A percentile compares a stretch with the other conserved stretches of the same genome.
Conservation (phyloP, 2,113 vertebrate genomes). For the Petrocephalus zakoni region DNA sequence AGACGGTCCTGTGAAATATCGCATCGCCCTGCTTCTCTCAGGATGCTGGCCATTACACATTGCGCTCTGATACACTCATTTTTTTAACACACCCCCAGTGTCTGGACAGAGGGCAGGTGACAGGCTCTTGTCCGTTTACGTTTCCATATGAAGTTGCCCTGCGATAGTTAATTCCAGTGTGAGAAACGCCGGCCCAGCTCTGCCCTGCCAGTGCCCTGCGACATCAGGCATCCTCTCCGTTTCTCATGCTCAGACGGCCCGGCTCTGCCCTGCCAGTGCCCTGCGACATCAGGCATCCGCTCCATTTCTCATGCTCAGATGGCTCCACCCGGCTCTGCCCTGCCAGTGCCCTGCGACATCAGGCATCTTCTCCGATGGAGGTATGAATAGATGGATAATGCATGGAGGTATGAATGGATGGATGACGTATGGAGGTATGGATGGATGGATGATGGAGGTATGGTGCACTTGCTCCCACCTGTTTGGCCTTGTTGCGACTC, state of each 20-base stretch:
- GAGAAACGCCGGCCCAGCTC: neutral
- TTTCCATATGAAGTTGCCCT: neutral
- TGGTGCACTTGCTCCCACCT: constrained; percentile 60
- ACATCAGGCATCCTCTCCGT: neutral
- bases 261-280: too few species aligned
- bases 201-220: too few species aligned
- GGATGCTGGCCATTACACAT: neutral
- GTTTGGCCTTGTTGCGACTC: constrained; percentile 81
- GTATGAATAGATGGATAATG: neutral
- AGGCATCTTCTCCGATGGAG: too few species aligned
- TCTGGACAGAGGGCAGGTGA: neutral
- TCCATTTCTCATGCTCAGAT: neutral
- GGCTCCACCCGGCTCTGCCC: too few species aligned
- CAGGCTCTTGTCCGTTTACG: neutral
- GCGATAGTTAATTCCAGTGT: neutral
- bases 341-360: too few species aligned
- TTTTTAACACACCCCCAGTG: neutral
- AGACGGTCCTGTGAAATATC: neutral
- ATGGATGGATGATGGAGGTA: neutral
- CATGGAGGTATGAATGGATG: neutral
- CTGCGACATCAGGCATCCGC: too few species aligned
- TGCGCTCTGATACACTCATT: neutral
- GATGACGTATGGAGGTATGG: neutral
- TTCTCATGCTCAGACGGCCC: neutral
- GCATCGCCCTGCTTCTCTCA: neutral